Conservation (phyloP, 2,113 vertebrate species). For the Gnathonemus longibarbis region DNA sequence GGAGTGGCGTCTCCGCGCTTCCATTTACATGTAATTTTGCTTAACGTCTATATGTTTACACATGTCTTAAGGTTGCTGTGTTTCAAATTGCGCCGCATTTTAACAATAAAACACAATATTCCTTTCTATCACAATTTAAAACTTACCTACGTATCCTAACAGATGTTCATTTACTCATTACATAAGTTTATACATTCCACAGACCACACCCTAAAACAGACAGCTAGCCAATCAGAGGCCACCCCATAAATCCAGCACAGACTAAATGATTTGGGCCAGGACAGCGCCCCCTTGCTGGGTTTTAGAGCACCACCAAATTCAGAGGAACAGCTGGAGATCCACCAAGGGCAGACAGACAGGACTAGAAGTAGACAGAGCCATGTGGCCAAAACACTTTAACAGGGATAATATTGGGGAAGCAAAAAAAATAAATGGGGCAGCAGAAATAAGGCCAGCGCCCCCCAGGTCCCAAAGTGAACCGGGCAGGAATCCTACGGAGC, state of each 20-base stretch:
- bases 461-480: neutral
- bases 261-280: neutral
- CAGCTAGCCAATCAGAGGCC: neutral
- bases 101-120: neutral
- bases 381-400: neutral
- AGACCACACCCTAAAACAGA: neutral
- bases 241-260: neutral
- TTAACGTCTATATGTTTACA: neutral
- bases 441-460: neutral
- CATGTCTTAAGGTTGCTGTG: neutral
- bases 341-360: neutral
- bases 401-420: neutral
- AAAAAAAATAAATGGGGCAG: neutral
- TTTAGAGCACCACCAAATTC: neutral
- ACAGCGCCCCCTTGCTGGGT: neutral
- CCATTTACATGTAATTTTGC: neutral
- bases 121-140: slow-evolving; percentile 1
- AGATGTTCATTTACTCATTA: neutral
- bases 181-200: neutral
- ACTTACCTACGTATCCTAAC: neutral
- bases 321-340: neutral
- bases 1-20: neutral
- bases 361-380: neutral
- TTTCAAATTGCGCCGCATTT: slow-evolving; percentile 13
- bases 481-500: neutral